Base-by-base conservation (phyloP, 2,113 vertebrate genomes). In the Grammomys surdaster region DNA sequence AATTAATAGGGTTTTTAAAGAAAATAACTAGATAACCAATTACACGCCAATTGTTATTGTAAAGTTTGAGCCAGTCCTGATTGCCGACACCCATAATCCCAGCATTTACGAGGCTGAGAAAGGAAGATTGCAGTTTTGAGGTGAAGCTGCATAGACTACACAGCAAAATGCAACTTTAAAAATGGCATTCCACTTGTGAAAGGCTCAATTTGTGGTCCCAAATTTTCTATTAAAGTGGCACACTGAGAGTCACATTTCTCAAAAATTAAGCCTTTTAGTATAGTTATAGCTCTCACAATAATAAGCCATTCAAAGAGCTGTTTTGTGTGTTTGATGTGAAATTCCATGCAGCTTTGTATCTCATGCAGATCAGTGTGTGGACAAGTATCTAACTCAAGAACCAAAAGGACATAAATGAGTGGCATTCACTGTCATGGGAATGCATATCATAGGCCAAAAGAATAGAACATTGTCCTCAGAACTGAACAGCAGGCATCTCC, bases 241-340 rank as follows among this genome's bases (percentile, higher is more conserved):
- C 60, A 65, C 63, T 67, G 46, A 86, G 48, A 86, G 58, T 2
- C 28, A 22, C 43, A 48, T 12, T 33, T 67, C 60, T 82, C 56
- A 82, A 36, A 67, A 48, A 46, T 43, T 31, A 12, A 33, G 40
- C 28, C 17, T 48, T 67, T 67, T 86, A 77, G 75, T 48, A 65
- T 2, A 28, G 14, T 13, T 31, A 19, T 33, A 26, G 3, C 36
- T 77, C 11, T 77, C 48, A 80, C 90, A 48, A 31, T 20, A 82
- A 77, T 19, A 51, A 54, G 63, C 12, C 63, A 67, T 91, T 16
- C 31, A 91, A 75, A 96, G 14, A 81, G 95, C 93, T 73, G 63
- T 46, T 70, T 7, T 48, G 19, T 48, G 19, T 33, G 65, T 33
- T 40, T 72, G 48, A 88, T 22, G 11, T 28, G 82, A 78, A 95